Conservation (phyloP, 2,888 invertebrate genomes). For the Eristalis pertinax region DNA sequence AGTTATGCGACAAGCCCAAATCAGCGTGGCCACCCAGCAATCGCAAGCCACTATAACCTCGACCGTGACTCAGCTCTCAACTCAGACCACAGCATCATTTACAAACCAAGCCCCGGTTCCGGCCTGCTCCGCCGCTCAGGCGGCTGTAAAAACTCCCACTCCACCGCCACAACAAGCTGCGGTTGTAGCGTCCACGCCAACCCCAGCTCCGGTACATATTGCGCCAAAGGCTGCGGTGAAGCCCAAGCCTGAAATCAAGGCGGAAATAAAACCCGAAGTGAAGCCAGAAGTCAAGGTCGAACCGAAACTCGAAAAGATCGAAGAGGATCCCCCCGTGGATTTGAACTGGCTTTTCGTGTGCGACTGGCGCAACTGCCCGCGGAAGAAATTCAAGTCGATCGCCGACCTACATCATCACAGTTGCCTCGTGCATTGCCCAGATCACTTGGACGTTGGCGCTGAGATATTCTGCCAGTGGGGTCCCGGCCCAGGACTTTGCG, state of each 20-base stretch:
- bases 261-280: slow-evolving; percentile 40
- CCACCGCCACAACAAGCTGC: slow-evolving; percentile 47
- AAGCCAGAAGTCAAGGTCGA: slow-evolving; percentile 52
- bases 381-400: slow-evolving; percentile 88
- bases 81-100: slow-evolving; percentile 28
- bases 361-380: slow-evolving; percentile 95
- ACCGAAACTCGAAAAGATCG: slow-evolving; percentile 40
- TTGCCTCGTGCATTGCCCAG: slow-evolving; percentile 91
- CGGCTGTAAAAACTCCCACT: slow-evolving; percentile 45
- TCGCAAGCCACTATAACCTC: slow-evolving; percentile 55
- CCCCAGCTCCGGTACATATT: slow-evolving; percentile 29
- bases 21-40: slow-evolving; percentile 36
- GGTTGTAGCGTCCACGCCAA: slow-evolving; percentile 25
- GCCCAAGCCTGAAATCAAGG: slow-evolving; percentile 27
- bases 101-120: slow-evolving; percentile 16
- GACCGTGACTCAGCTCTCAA: slow-evolving; percentile 72
- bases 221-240: slow-evolving; percentile 33
- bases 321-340: slow-evolving; percentile 76
- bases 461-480: slow-evolving; percentile 96
- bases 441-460: slow-evolving; percentile 83
- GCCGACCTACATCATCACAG: slow-evolving; percentile 94
- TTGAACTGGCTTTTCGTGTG: slow-evolving; percentile 86
- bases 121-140: slow-evolving; percentile 17
- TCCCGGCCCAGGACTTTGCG: slow-evolving; percentile 85
- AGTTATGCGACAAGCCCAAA: slow-evolving; percentile 15